Percentiles rank a stretch among this genome's conserved stretches.
Conservation (phyloP, 1,140 invertebrate species). For the Galendromus occidentalis region DNA sequence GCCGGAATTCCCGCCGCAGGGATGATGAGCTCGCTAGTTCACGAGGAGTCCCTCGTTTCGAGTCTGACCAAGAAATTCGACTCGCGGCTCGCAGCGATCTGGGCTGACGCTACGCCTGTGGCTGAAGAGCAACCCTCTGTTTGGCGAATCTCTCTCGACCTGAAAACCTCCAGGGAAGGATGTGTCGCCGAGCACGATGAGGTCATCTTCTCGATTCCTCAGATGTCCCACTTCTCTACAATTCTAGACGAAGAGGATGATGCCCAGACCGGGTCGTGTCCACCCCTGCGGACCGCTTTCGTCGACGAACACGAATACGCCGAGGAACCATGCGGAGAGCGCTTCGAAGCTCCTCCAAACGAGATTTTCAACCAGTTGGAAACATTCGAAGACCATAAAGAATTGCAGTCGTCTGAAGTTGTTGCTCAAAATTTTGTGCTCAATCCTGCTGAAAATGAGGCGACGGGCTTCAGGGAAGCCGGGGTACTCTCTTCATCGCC, state of each 20-base stretch:
- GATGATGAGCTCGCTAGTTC: not conserved
- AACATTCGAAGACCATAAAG: too few species aligned
- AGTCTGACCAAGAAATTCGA: constrained; percentile 8
- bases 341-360: not conserved
- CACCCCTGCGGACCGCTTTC: too few species aligned
- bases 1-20: too few species aligned
- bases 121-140: not conserved
- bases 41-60: not conserved
- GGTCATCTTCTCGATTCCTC: not conserved
- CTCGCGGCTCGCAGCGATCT: constrained; percentile 1
- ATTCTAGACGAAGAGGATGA: constrained; percentile 6
- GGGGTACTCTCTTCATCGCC: not conserved
- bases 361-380: too few species aligned
- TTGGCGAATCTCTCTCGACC: not conserved
- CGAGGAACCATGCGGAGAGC: not conserved
- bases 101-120: not conserved
- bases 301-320: not conserved
- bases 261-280: not conserved
- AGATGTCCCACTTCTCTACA: not conserved
- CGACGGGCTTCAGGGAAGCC: too few species aligned
- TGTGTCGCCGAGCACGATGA: not conserved
- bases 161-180: not conserved
- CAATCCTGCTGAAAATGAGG: too few species aligned
- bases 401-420: too few species aligned
- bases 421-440: too few species aligned